Evolutionary conservation across 2,888 invertebrate species (phyloP), one percentile per base, ranked within the genome.

Genomic region (Dasysyrphus tricinctus): DNA sequence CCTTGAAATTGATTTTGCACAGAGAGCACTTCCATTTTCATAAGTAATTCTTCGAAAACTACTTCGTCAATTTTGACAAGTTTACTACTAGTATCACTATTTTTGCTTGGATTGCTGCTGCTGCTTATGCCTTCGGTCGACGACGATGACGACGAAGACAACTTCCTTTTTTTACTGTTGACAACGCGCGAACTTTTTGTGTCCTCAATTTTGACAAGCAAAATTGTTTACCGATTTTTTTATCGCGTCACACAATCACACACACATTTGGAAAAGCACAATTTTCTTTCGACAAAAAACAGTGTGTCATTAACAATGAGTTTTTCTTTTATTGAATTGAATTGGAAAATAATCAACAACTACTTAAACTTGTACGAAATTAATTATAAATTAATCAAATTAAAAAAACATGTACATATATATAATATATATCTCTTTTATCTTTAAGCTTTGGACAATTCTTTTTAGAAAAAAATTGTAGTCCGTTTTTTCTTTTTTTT

Each of bases 11-110:
- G 95, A 94, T 94, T 96, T 93, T 95, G 95, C 92, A 96, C 95
- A 92, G 96, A 95, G 93, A 96, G 94, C 93, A 96, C 95, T 94
- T 96, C 96, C 96, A 96, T 96, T 93, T 94, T 95, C 92, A 92
- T 92, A 75, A 90, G 89, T 89, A 91, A 86, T 89, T 91, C 90
- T 88, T 90, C 90, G 81, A 91, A 90, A 77, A 91, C 86, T 78
- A 82, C 90, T 88, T 91, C 90, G 90, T 91, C 91, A 89, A 91
- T 90, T 88, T 90, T 89, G 90, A 90, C 86, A 86, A 86, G 82
- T 82, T 86, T 81, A 86, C 75, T 82, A 75, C 75, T 79, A 74
- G 77, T 80, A 80, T 80, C 77, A 77, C 77, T 69, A 57, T 73
- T 78, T 67, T 49, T 79, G 72, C 63, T 51, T 47, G 51, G 37